phyloP scores from a whole-genome alignment of 2,113 vertebrate genomes.

The Bos javanicus region DNA sequence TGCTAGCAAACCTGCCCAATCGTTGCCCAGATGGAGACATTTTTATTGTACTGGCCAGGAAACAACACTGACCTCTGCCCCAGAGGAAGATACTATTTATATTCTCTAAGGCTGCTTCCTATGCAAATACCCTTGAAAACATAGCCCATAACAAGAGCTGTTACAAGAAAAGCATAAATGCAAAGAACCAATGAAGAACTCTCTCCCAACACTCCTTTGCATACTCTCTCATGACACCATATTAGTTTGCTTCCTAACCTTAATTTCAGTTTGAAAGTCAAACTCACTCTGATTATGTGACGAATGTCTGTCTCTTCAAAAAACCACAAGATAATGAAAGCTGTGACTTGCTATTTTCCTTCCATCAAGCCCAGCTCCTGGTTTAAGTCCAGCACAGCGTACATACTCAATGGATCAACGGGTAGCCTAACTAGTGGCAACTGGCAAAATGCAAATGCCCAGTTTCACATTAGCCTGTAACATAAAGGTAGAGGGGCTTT shows the following conservation, averaged over 20 bases:
- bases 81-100: not conserved
- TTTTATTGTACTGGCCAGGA: not conserved
- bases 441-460: constrained; percentile 1
- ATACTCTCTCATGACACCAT: not conserved
- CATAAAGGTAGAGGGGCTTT: constrained; percentile 31
- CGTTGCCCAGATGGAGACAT: not conserved
- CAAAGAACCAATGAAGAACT: not conserved
- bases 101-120: not conserved
- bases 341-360: not conserved
- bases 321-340: not conserved
- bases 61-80: not conserved
- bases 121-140: not conserved
- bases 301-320: not conserved
- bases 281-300: not conserved
- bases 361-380: not conserved
- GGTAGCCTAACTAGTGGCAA: not conserved
- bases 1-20: not conserved
- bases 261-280: not conserved
- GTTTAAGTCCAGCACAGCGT: not conserved
- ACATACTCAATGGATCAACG: not conserved
- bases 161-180: not conserved
- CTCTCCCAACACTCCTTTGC: not conserved
- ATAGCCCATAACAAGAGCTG: not conserved
- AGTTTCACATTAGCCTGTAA: constrained; percentile 2
- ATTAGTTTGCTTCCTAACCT: not conserved